A percentile compares a stretch with the other conserved stretches of the same genome.
Conservation (phyloP, 2,113 vertebrate genomes). For the Phrynosoma platyrhinos region DNA sequence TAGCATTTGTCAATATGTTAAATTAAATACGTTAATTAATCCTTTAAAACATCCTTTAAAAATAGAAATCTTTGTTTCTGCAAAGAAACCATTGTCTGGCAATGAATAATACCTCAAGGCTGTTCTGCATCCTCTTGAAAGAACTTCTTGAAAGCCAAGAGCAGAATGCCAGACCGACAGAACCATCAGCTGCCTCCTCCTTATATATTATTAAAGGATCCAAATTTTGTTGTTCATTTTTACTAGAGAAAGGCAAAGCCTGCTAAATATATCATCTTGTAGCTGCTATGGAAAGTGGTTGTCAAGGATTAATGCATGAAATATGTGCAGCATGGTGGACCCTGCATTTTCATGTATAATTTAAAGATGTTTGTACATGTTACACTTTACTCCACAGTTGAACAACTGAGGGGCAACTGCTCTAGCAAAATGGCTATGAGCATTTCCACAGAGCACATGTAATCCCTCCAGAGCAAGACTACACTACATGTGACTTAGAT, state of each 20-base stretch:
- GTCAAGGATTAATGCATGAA: not conserved
- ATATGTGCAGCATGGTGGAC: rapidly evolving
- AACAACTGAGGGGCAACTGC: no score
- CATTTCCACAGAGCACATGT: not conserved
- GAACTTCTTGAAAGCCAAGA: conserved; percentile 31
- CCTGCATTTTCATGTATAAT: not conserved
- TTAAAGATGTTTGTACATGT: not conserved
- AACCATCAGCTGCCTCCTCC: conserved; percentile 54
- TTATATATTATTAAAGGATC: conserved; percentile 43
- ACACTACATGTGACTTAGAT: no score
- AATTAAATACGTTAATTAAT: not conserved
- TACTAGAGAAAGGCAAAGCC: not conserved
- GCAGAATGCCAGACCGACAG: conserved; percentile 28
- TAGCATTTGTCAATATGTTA: not conserved
- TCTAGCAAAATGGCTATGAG: not conserved
- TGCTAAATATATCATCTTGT: conserved; percentile 1
- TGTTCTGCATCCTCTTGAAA: conserved; percentile 16
- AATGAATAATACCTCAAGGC: conserved; percentile 44
- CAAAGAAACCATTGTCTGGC: conserved; percentile 39
- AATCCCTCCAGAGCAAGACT: not conserved
- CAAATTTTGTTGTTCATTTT: conserved; percentile 42
- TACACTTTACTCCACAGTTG: not conserved
- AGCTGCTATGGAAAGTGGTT: not conserved
- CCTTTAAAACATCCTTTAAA: conserved; percentile 6
- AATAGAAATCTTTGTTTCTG: conserved; percentile 17